Conservation (phyloP, 2,113 vertebrate species). For the Stigmatopora nigra region DNA sequence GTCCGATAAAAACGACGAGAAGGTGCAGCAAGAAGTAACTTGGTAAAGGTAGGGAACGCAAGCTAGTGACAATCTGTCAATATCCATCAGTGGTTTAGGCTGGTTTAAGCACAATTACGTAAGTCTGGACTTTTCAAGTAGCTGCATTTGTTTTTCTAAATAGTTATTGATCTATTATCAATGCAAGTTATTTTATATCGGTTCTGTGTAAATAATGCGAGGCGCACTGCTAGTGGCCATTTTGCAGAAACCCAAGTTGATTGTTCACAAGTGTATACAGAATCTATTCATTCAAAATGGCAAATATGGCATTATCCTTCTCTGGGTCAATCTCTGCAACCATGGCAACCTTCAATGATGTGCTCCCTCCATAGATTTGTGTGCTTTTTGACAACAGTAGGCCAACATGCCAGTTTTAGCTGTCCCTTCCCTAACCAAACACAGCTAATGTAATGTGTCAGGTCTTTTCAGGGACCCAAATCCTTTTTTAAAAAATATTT, state of each 20-base stretch:
- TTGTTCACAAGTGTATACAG: constrained; percentile 59
- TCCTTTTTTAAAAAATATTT: constrained; percentile 33
- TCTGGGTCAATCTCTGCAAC: constrained; percentile 60
- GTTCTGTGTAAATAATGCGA: constrained; percentile 18
- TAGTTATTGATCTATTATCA: neutral
- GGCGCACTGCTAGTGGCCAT: constrained; percentile 48
- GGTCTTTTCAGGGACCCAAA: constrained; percentile 56
- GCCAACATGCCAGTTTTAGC: constrained; percentile 5
- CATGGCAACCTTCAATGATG: constrained; percentile 61
- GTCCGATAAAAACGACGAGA: constrained; percentile 59
- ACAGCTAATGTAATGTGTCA: constrained; percentile 39
- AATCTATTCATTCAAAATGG: constrained; percentile 65
- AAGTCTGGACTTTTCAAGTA: constrained; percentile 56
- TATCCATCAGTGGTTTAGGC: constrained; percentile 57
- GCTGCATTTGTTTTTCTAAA: constrained; percentile 33
- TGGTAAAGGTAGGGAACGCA: constrained; percentile 51
- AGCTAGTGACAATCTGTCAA: constrained; percentile 38
- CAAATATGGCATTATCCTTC: constrained; percentile 65
- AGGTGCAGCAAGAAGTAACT: constrained; percentile 54
- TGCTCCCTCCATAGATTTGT: constrained; percentile 54
- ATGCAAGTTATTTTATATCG: constrained; percentile 8
- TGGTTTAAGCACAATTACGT: constrained; percentile 60
- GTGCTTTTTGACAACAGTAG: constrained; percentile 60
- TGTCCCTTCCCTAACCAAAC: constrained; percentile 20
- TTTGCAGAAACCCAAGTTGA: constrained; percentile 47